These are phyloP conservation scores for Rhagologus leucostigma DNA, from an alignment of 2,113 vertebrate species.

Conservation along the genomic window DNA sequence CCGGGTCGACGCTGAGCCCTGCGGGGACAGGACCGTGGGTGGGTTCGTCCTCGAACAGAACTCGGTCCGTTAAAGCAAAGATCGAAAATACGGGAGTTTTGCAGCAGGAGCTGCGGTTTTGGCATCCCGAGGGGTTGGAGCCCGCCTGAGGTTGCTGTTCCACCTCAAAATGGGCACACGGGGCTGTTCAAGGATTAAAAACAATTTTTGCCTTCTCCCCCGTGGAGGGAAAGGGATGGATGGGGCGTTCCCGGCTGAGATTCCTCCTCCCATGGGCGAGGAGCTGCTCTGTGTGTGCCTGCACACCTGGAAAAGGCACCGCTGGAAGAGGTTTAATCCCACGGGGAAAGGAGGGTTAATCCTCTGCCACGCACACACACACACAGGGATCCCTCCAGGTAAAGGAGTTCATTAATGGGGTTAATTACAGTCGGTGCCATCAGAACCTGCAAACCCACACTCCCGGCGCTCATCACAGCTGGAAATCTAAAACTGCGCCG, in stretches of 20 bases:
- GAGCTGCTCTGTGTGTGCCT: neutral
- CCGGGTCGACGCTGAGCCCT: constrained; percentile 86
- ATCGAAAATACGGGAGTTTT: rapidly evolving
- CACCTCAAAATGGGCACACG: rapidly evolving
- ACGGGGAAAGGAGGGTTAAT: neutral
- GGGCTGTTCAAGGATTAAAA: rapidly evolving
- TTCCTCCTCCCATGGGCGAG: rapidly evolving
- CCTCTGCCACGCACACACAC: too few species aligned
- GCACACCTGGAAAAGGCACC: neutral
- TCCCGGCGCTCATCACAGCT: neutral
- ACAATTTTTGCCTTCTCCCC: rapidly evolving
- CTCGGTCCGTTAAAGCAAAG: neutral
- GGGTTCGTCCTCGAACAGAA: rapidly evolving
- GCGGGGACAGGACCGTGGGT: rapidly evolving
- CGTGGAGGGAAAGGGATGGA: neutral
- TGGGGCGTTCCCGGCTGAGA: rapidly evolving
- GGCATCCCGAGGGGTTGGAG: rapidly evolving
- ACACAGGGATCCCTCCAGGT: neutral
- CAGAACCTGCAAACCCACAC: neutral
- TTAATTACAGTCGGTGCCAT: neutral
- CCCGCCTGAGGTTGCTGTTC: rapidly evolving
- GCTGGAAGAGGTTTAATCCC: neutral
- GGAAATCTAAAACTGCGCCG: rapidly evolving
- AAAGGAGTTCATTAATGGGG: neutral
- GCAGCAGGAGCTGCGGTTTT: rapidly evolving